Percentiles rank a stretch among this genome's conserved stretches.
phyloP scores from a whole-genome alignment of 1,140 invertebrate species.

The Cryptotermes secundus region DNA sequence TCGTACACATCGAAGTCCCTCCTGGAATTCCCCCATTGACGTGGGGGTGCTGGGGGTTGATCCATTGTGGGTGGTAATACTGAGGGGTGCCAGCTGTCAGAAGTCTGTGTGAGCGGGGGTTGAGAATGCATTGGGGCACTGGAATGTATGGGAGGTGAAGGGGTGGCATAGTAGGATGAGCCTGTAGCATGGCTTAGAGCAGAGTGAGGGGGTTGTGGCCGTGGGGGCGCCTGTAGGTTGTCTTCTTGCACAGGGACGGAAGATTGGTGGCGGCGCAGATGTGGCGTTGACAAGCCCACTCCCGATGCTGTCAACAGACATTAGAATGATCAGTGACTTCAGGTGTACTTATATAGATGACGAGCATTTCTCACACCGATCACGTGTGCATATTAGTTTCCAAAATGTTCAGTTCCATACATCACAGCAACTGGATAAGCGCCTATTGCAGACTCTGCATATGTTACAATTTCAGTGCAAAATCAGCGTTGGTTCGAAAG shows the following conservation, averaged over 20 bases:
- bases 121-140: not conserved
- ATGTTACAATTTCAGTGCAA: no score
- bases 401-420: no score
- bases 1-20: conserved; percentile 52
- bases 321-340: no score
- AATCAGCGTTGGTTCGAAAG: no score
- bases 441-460: no score
- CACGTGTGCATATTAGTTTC: no score
- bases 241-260: not conserved
- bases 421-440: no score
- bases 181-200: conserved; percentile 43
- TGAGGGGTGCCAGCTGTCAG: not conserved
- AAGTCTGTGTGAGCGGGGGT: not conserved
- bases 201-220: conserved; percentile 26
- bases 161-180: conserved; percentile 52
- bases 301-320: not conserved
- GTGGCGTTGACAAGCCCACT: conserved; percentile 24
- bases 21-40: conserved; percentile 45
- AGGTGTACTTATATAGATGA: no score
- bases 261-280: not conserved
- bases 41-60: not conserved
- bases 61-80: not conserved
- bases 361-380: no score
- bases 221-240: not conserved
- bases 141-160: conserved; percentile 50